Conservation (phyloP, 2,888 invertebrate species). For the Oscheius sp. region DNA sequence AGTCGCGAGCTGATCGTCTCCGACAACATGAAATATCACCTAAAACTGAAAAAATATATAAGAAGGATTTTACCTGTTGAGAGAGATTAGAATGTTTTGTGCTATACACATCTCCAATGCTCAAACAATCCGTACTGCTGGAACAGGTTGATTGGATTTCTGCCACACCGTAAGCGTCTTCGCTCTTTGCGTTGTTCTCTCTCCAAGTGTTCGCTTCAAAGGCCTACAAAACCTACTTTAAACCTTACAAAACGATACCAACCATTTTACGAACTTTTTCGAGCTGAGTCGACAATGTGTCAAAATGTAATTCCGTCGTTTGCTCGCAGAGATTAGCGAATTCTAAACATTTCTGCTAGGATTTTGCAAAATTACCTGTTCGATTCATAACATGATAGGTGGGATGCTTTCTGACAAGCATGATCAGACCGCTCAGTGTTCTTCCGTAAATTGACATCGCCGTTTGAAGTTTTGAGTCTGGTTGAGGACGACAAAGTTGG, state of each 20-base stretch:
- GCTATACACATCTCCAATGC: constrained; percentile 75
- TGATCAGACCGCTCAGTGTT: constrained; percentile 87
- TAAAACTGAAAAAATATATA: constrained; percentile 89
- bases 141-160: not conserved
- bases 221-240: constrained; percentile 33
- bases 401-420: constrained; percentile 82
- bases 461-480: constrained; percentile 82
- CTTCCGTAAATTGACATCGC: constrained; percentile 92
- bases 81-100: constrained; percentile 72
- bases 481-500: constrained; percentile 17
- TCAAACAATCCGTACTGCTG: constrained; percentile 42
- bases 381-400: constrained; percentile 76
- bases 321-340: constrained; percentile 79
- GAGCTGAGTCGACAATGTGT: constrained; percentile 86
- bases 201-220: constrained; percentile 43
- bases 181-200: constrained; percentile 27
- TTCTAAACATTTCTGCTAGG: constrained; percentile 22
- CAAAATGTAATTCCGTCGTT: constrained; percentile 95
- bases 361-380: constrained; percentile 41
- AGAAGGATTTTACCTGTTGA: constrained; percentile 80
- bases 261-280: constrained; percentile 30
- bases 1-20: constrained; percentile 81
- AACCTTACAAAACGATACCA: too few species aligned
- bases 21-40: constrained; percentile 93
- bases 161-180: not conserved